Percentiles rank a stretch among this genome's conserved stretches.
phyloP scores from a whole-genome alignment of 1,140 invertebrate genomes.

The Drosophila sturtevanti region DNA sequence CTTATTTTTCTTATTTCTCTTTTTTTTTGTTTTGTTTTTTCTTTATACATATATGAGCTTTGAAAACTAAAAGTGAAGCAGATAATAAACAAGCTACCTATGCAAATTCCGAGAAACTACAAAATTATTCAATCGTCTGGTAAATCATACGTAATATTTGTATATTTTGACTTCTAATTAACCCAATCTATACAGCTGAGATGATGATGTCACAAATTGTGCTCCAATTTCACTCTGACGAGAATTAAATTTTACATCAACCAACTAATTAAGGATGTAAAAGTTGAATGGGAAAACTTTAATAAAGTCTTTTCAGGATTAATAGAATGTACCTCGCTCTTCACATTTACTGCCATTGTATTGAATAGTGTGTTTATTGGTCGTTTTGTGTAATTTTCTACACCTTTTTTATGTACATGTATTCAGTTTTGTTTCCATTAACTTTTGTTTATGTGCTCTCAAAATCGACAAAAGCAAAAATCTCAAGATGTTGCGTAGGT shows the following conservation, averaged over 20 bases:
- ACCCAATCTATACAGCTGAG: background rate
- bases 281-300: too few relatives aligned
- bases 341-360: background rate
- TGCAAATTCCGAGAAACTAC: slow-evolving; percentile 52
- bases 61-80: slow-evolving; percentile 56
- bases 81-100: slow-evolving; percentile 44
- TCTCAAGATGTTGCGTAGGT: background rate
- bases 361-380: background rate
- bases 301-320: background rate
- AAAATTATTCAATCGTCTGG: slow-evolving; percentile 62
- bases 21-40: slow-evolving; percentile 14
- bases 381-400: background rate
- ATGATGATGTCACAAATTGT: slow-evolving; percentile 30
- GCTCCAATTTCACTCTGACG: slow-evolving; percentile 25
- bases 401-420: background rate
- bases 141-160: slow-evolving; percentile 38
- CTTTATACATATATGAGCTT: slow-evolving; percentile 14
- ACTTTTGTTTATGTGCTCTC: slow-evolving; percentile 6
- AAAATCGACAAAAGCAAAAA: slow-evolving; percentile 8
- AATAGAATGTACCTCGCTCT: background rate
- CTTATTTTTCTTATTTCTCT: slow-evolving; percentile 11
- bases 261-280: too few relatives aligned
- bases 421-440: background rate
- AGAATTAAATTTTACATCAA: background rate
- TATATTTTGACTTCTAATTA: slow-evolving; percentile 19